phyloP scores from a whole-genome alignment of 2,888 invertebrate genomes.

The Parnassius smintheus region DNA sequence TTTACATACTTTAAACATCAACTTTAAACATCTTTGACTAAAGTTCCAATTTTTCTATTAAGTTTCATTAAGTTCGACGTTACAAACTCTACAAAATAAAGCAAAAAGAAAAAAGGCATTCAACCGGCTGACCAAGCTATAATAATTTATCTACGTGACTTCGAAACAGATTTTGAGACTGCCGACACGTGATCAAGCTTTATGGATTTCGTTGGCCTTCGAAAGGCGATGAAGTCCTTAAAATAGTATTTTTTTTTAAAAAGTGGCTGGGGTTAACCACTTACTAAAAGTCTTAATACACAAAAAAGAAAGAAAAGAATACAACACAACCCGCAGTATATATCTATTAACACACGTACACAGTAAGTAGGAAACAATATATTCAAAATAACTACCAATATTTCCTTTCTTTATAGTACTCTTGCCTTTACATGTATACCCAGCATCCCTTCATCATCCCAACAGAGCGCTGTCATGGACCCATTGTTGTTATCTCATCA shows the following conservation, averaged over 20 bases:
- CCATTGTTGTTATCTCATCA: slow-evolving; percentile 49
- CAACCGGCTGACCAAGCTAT: too few species aligned
- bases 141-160: neutral
- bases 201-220: neutral
- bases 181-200: neutral
- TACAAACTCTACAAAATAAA: too few species aligned
- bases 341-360: slow-evolving; percentile 2
- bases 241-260: neutral
- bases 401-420: neutral
- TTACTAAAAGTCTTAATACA: neutral
- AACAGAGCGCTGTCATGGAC: slow-evolving; percentile 11
- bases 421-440: slow-evolving; percentile 36
- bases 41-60: too few species aligned
- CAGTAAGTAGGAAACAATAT: neutral
- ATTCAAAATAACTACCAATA: slow-evolving; percentile 4
- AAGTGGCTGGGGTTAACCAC: neutral
- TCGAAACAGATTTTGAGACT: neutral
- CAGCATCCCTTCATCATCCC: slow-evolving; percentile 30
- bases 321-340: neutral
- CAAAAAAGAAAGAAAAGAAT: neutral
- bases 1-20: too few species aligned
- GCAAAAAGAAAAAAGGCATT: too few species aligned
- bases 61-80: too few species aligned
- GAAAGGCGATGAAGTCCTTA: neutral
- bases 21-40: too few species aligned